Conservation (phyloP, 2,113 vertebrate genomes). For the Suricata suricatta region DNA sequence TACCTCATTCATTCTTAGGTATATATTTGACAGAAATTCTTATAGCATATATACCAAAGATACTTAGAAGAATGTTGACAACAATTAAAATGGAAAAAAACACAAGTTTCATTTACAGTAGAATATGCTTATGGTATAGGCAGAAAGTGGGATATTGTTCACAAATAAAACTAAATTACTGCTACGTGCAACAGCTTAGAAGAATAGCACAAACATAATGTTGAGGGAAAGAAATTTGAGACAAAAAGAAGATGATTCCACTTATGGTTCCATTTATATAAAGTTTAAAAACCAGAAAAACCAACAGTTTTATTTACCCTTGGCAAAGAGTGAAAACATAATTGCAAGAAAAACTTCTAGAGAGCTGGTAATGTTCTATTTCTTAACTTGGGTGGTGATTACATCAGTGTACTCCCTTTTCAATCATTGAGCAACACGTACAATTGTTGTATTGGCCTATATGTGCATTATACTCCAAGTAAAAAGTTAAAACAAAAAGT, state of each 20-base stretch:
- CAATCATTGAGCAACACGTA: not conserved
- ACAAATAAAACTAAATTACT: conserved; percentile 24
- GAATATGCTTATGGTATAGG: not conserved
- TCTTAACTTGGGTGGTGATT: not conserved
- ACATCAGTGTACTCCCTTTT: not conserved
- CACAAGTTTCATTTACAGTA: not conserved
- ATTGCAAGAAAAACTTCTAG: not conserved
- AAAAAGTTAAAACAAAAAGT: conserved; percentile 2
- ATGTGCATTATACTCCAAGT: not conserved
- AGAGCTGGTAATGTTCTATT: conserved; percentile 16
- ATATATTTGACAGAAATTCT: conserved; percentile 4
- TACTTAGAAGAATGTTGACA: not conserved
- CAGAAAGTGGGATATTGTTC: not conserved
- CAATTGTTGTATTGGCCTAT: not conserved
- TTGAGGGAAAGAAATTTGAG: conserved; percentile 21
- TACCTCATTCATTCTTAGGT: not conserved
- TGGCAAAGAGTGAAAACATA: not conserved
- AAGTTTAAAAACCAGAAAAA: conserved; percentile 20
- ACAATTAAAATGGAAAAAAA: not conserved
- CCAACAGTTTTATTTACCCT: not conserved
- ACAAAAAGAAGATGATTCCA: not conserved
- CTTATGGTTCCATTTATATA: not conserved
- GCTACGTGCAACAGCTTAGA: not conserved
- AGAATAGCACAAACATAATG: not conserved
- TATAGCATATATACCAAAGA: not conserved